Evolutionary conservation across 2,888 invertebrate genomes (phyloP), one percentile per base, ranked within the genome.

Genomic region (Lysandra bellargus): DNA sequence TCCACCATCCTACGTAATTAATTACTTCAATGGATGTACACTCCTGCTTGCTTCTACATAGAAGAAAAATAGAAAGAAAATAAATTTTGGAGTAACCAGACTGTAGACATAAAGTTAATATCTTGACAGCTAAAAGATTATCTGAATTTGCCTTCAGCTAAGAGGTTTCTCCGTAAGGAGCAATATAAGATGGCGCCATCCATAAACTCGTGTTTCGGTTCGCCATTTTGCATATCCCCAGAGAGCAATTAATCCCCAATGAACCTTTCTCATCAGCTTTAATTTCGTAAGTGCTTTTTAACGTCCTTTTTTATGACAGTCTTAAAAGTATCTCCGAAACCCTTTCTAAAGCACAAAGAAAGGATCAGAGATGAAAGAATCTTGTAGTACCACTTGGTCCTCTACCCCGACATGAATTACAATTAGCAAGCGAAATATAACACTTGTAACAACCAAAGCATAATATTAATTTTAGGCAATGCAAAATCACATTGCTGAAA

Each of bases 151-250:
- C 9, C 49, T 49, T 49, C 49, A 61, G 30, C 61, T 61, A n/a
- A n/a, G 30, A 64, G 30, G 40, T 33, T 73, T 73, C 73, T 40
- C 40, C 37, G 73, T 40, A 74, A 44, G 74, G 23, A n/a, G n/a
- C 44, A 44, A 74, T 74, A 44, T 30, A 75, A 23, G 44, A 44
- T 23, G 75, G 75, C 75, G 49, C 49, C 75, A 23, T 23, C 17
- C 23, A 23, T 12, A 7, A n/a, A 49, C 44, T 49, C 44, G 4
- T 75, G 23, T 44, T 40, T 23, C 49, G 74, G 40, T 75, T 44
- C 44, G 74, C 17, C 77, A 61, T 57, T 60, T 78, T 60, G 78
- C 78, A 78, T 60, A 78, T 49, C 75, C 75, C 75, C 23, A 9
- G 75, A 23, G 23, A 23, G 75, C 75, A 75, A 44, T 75, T 49